Percentiles rank a stretch among this genome's conserved stretches.
These are phyloP conservation scores for Xestia xanthographa DNA, from an alignment of 2,888 invertebrate genomes.

Conservation along the genomic window DNA sequence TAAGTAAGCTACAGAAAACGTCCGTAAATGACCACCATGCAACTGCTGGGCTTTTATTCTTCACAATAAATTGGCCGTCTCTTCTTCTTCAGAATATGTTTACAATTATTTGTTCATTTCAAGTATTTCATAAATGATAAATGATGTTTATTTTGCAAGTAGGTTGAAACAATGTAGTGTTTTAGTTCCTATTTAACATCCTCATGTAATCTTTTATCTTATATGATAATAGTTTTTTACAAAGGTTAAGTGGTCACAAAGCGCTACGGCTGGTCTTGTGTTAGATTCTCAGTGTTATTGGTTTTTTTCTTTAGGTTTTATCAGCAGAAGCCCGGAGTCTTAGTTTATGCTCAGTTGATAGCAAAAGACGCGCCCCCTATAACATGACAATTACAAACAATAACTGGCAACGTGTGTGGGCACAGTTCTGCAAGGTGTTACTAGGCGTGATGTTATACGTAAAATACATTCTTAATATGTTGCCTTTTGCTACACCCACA, in stretches of 20 bases:
- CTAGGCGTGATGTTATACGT: background rate
- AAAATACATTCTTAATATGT: background rate
- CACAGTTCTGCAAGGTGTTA: background rate
- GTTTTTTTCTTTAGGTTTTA: background rate
- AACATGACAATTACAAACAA: background rate
- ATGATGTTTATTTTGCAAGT: too few species aligned
- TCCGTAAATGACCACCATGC: background rate
- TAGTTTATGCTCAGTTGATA: background rate
- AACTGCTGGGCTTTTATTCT: background rate
- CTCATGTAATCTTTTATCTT: too few species aligned
- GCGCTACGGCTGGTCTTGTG: background rate
- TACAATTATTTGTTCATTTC: background rate
- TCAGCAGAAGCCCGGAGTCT: background rate
- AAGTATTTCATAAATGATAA: too few species aligned
- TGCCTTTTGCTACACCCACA: background rate
- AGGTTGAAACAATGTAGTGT: too few species aligned
- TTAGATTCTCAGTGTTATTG: background rate
- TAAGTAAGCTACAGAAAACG: too few species aligned
- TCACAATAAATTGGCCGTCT: background rate
- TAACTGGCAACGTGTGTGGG: background rate
- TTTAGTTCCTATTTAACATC: background rate
- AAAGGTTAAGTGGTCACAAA: background rate
- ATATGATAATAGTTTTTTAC: too few species aligned
- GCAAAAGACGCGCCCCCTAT: background rate
- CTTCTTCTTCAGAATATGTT: background rate